phyloP scores from a whole-genome alignment of 2,888 invertebrate genomes.

The Polyommatus icarus region DNA sequence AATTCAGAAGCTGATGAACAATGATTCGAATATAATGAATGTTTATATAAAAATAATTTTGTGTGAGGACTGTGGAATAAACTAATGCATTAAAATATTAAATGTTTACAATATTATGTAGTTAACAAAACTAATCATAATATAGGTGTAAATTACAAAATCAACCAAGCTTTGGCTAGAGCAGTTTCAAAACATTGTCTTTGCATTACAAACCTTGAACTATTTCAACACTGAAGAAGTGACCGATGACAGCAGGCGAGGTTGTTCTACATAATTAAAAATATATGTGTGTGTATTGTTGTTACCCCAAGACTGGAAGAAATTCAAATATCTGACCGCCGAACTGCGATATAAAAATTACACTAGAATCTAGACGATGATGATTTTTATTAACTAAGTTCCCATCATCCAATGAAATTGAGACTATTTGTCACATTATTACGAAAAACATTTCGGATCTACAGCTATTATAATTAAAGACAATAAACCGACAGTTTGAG shows the following conservation, averaged over 20 bases:
- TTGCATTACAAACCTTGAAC: not conserved
- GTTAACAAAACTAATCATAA: too few species aligned
- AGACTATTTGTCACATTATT: not conserved
- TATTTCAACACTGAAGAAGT: not conserved
- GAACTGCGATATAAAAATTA: too few species aligned
- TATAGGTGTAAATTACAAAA: not conserved
- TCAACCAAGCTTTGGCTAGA: not conserved
- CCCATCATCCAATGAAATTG: too few species aligned
- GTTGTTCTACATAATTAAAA: not conserved
- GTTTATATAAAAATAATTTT: not conserved
- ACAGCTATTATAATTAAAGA: not conserved
- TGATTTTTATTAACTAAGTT: too few species aligned
- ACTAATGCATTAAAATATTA: too few species aligned
- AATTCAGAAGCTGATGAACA: constrained; percentile 11
- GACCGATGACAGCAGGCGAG: not conserved
- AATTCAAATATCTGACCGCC: too few species aligned
- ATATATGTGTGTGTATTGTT: not conserved
- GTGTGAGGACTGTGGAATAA: not conserved
- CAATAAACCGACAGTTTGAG: not conserved
- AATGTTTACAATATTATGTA: too few species aligned
- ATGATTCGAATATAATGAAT: not conserved
- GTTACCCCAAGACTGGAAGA: not conserved
- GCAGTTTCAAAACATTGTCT: not conserved
- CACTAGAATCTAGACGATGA: too few species aligned
- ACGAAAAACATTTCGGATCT: too few species aligned